Conservation (phyloP, 2,888 invertebrate species). For the Shargacucullia verbasci region DNA sequence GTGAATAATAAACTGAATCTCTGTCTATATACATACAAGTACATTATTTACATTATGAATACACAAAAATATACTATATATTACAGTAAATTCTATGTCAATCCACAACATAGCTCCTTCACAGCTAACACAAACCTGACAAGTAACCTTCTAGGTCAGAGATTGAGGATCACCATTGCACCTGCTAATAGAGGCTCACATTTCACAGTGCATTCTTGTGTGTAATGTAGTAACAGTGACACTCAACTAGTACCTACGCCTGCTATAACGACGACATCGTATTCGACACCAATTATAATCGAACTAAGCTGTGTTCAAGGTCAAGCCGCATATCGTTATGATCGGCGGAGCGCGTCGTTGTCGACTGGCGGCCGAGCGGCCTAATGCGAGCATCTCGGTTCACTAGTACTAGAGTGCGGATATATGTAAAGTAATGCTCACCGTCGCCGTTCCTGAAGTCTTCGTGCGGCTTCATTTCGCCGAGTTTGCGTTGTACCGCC, state of each 20-base stretch:
- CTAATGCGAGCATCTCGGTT: background rate
- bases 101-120: background rate
- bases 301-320: constrained; percentile 44
- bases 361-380: constrained; percentile 4
- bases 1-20: constrained; percentile 9
- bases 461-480: constrained; percentile 75
- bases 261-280: constrained; percentile 6
- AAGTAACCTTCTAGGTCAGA: constrained; percentile 9
- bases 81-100: constrained; percentile 2
- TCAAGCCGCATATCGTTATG: constrained; percentile 36
- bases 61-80: constrained; percentile 1
- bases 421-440: constrained; percentile 53
- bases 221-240: background rate
- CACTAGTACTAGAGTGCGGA: background rate
- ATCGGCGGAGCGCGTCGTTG: constrained; percentile 19
- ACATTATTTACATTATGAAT: background rate
- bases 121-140: background rate
- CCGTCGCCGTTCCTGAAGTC: constrained; percentile 78
- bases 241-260: background rate
- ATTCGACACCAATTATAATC: constrained; percentile 15
- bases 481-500: constrained; percentile 14
- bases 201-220: background rate
- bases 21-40: no score
- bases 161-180: constrained; percentile 22
- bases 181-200: constrained; percentile 9